A percentile compares a stretch with the other conserved stretches of the same genome.
These are phyloP conservation scores for Lymantria dispar DNA, from an alignment of 2,888 invertebrate genomes.

Conservation along the genomic window DNA sequence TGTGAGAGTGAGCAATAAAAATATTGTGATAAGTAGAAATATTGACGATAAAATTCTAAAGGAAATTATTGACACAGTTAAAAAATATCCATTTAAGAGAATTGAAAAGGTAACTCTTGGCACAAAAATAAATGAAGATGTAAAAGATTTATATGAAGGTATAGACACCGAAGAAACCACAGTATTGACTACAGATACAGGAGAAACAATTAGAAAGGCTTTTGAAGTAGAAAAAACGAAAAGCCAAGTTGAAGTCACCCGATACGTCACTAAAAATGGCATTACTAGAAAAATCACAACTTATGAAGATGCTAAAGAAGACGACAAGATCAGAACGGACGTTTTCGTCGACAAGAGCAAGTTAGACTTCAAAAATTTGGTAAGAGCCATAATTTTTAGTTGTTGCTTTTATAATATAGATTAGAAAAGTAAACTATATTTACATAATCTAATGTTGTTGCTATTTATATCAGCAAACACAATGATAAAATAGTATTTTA, in stretches of 20 bases:
- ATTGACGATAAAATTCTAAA: constrained; percentile 71
- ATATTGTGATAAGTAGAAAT: constrained; percentile 73
- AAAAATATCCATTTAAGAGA: constrained; percentile 75
- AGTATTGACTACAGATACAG: constrained; percentile 57
- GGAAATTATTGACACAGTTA: constrained; percentile 76
- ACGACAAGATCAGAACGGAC: constrained; percentile 75
- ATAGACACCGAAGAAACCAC: constrained; percentile 69
- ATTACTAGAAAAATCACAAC: constrained; percentile 74
- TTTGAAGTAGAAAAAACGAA: constrained; percentile 73
- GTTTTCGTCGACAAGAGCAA: constrained; percentile 78
- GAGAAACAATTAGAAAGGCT: constrained; percentile 67
- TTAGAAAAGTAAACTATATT: neutral
- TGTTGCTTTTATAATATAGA: neutral
- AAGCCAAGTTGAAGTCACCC: constrained; percentile 77
- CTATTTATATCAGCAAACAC: neutral
- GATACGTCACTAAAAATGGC: constrained; percentile 75
- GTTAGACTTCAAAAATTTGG: constrained; percentile 79
- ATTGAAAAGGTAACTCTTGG: constrained; percentile 80
- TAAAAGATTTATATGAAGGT: constrained; percentile 80
- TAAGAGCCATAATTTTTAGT: constrained; percentile 40
- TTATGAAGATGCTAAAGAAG: constrained; percentile 77
- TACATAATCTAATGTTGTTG: neutral
- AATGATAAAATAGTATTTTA: neutral
- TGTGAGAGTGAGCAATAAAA: constrained; percentile 71
- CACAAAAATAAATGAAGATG: constrained; percentile 82